Evolutionary conservation across 2,888 invertebrate species (phyloP), one percentile per base, ranked within the genome.

Genomic region (Synanthedon tipuliformis): DNA sequence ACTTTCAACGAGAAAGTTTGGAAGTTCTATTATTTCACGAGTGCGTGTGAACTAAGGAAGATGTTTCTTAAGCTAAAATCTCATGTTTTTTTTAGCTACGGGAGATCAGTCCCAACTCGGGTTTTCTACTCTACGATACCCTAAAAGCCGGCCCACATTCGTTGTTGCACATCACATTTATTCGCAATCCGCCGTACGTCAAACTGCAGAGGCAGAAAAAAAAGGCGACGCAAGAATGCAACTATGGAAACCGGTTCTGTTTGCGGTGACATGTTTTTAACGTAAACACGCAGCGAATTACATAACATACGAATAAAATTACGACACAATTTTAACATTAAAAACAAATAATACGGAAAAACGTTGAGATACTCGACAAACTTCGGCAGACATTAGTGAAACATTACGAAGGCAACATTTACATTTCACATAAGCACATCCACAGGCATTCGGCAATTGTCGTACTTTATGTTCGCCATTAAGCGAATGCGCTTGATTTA

Each of bases 401-500:
- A 45, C 45, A 45, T 45, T 45, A n/a, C 45, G 8, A 45, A 45
- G 15, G 45, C 13, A 45, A 45, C 15, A 15, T 49, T 49, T 23
- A 49, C 49, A 16, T 49, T 49, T 49, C 8, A 16, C 13, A 13
- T 45, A 12, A 16, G 23, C 34, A n/a, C 40, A 50, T 50, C 12
- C 16, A 50, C 23, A 27, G 18, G 34, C 40, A 50, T 34, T 50
- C 40, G 15, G 23, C 48, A 27, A 34, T 48, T 52, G 48, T 50
- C 18, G 40, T 13, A 50, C 50, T 50, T n/a, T 50, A 40, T 50
- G 50, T 40, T 40, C 40, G 16, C 62, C 62, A 59, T 56, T 64
- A 62, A 61, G 65, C 61, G 57, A 64, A 61, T 62, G 59, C 64
- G 66, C 66, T 62, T 76, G 73, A 75, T 77, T 77, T 75, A 78